Evolutionary conservation across 2,888 invertebrate species (phyloP), one percentile per base, ranked within the genome.

Genomic region (Acrobeloides nanus): DNA sequence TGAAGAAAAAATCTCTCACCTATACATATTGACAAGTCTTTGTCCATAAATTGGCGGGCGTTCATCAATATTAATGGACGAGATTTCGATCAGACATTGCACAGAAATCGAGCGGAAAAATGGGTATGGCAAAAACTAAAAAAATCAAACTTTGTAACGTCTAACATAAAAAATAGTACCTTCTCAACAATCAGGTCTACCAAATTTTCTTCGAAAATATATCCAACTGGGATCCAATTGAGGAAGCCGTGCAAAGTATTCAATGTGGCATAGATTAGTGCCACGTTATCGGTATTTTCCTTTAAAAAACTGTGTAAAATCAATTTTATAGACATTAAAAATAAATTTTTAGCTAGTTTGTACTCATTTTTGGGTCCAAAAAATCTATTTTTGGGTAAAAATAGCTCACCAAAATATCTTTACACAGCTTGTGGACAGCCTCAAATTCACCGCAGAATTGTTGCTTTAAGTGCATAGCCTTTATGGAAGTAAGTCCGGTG

Each of bases 141-240:
- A 77, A 66, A 49, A 31, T 12, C 17, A 37, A 4, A n/a, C 17
- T 32, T 29, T 31, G 23, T 34, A n/a, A n/a, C 20, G 10, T 35
- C 6, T 18, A 34, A 34, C 7, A 37, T 26, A 5, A 26, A 33
- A 42, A 27, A 10, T 49, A 18, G 15, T 23, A 59, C 59, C 41
- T 56, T 59, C 10, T 31, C 39, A n/a, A 55, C 87, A 46, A 97
- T 81, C 45, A 90, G 90, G 67, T 84, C 84, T 68, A 95, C 89
- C 46, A 97, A 80, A 75, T 90, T 88, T 62, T 97, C 97, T 81
- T 99, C 95, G 80, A 97, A 99, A 75, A 99, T 95, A 76, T 97
- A 97, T 10, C 97, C 97, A 55, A 97, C 81, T n/a, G 97, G 97
- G 73, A 99, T 95, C 97, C 97, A 97, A 75, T 93, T 95, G 33